Conservation (phyloP, 2,888 invertebrate species). For the Andrena trimmerana region DNA sequence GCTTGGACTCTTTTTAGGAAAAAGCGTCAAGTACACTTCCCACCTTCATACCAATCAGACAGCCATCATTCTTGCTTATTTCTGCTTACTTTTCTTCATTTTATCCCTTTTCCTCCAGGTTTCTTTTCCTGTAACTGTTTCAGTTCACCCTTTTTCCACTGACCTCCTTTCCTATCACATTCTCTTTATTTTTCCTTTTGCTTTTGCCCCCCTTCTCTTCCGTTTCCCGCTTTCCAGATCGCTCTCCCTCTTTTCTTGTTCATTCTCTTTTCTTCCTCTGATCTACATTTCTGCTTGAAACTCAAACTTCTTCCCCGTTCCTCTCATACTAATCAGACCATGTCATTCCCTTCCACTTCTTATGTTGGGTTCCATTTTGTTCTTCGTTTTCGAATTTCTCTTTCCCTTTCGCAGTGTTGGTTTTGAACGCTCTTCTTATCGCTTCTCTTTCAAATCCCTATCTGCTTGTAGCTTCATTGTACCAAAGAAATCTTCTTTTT, state of each 20-base stretch:
- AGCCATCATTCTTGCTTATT: conserved; percentile 19
- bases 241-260: background rate
- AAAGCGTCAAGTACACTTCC: background rate
- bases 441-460: background rate
- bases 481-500: no score
- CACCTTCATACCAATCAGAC: conserved; percentile 26
- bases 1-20: no score
- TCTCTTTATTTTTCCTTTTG: background rate
- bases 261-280: conserved; percentile 21
- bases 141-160: background rate
- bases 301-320: background rate
- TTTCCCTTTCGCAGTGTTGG: background rate
- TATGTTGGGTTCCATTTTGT: background rate
- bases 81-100: conserved; percentile 18
- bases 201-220: background rate
- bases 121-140: conserved; percentile 2
- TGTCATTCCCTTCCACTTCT: conserved; percentile 6
- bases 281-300: conserved; percentile 16
- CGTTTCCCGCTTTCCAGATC: background rate
- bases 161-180: background rate
- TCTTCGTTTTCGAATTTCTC: background rate
- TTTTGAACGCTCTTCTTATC: background rate
- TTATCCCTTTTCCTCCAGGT: background rate
- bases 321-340: conserved; percentile 4
- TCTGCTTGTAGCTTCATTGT: background rate